Evolutionary conservation across 1,140 invertebrate species (phyloP), one percentile per base, ranked within the genome.

Genomic region (Sycobia sp.): DNA sequence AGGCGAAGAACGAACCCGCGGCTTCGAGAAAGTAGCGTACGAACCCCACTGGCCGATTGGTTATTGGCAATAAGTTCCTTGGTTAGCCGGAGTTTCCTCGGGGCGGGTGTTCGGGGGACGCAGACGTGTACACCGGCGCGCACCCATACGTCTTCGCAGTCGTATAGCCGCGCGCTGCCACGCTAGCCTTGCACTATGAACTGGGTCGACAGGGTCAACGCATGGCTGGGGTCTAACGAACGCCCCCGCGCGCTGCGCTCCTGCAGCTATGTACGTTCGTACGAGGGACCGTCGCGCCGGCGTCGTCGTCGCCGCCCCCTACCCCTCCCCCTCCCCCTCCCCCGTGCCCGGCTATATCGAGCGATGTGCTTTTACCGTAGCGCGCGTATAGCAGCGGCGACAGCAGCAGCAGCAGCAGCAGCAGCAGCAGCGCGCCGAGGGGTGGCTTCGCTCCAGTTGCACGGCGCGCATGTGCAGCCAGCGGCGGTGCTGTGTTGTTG

Each of bases 181-280:
- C 22, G 22, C 64, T 73, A 75, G 74, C 76, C 76, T 76, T 77
- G 75, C 71, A 65, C 68, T 71, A 73, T 71, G 74, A 78, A 76
- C 74, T 78, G 71, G 76, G 75, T 78, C 76, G 75, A 62, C 76
- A 73, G 74, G 71, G 73, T 75, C 73, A 73, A 69, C 29, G 29
- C 29, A 11, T 11, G 29, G 29, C 29, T 32, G 29, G 5, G 11
- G 29, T 11, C 55, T 43, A 22, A 51, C 62, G 39, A 39, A 36
- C 41, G 32, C 43, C 25, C 43, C 47, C 50, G n/a, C 16, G 43
- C 36, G 54, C 43, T 29, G 34, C 43, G 29, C 29, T 32, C 5
- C 29, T 32, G 5, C 29, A 32, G 29, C 11, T 32, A 11, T 11
- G 29, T 11, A 11, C 29, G 29, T 11, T 4, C 60, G 29, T 20